Percentiles rank a stretch among this genome's conserved stretches.
Conservation (phyloP, 2,797 vertebrate species). For the Fratercula arctica region DNA sequence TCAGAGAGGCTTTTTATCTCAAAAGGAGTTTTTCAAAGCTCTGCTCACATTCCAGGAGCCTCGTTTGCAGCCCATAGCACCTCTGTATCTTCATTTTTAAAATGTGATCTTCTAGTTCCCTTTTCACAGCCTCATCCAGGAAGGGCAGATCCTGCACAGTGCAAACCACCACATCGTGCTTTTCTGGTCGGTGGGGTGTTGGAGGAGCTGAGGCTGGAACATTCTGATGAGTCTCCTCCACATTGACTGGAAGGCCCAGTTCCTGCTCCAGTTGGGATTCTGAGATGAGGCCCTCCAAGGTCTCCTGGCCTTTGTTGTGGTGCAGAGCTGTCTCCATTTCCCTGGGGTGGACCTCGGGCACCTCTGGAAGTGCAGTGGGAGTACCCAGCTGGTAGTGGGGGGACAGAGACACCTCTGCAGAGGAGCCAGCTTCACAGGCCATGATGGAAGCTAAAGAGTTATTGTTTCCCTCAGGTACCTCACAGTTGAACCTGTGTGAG, state of each 20-base stretch:
- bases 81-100: neutral
- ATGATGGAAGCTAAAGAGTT: neutral
- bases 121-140: neutral
- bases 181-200: neutral
- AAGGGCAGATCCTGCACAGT: neutral
- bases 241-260: no score
- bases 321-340: neutral
- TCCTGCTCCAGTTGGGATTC: neutral
- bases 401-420: neutral
- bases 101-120: neutral
- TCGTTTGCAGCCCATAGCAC: neutral
- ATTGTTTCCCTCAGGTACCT: accelerated
- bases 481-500: neutral
- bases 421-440: neutral
- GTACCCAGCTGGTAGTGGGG: no score
- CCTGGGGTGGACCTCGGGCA: neutral
- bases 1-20: neutral
- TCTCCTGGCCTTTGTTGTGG: neutral
- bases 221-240: neutral
- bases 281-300: neutral
- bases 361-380: neutral
- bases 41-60: neutral
- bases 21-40: neutral
- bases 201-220: neutral
- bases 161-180: no score